Conservation (phyloP, 2,797 vertebrate species). For the Sebastes trivittatus region DNA sequence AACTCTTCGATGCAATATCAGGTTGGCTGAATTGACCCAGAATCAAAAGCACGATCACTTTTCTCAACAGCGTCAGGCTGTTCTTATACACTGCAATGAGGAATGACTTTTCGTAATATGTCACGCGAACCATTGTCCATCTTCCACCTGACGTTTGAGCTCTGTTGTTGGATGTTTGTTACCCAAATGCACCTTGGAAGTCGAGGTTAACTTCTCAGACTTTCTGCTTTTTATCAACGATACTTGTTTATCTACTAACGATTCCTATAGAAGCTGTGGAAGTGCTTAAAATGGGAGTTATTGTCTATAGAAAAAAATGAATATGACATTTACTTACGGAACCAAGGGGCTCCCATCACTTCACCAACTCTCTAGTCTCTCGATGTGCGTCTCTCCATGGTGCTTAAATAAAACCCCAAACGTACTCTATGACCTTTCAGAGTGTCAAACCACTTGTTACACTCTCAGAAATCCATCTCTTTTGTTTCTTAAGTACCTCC, state of each 20-base stretch:
- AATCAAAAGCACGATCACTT: no score
- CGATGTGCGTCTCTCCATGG: not conserved
- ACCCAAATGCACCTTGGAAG: no score
- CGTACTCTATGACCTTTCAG: not conserved
- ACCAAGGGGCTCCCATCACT: not conserved
- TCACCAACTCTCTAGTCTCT: not conserved
- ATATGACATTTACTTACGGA: no score
- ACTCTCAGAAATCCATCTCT: not conserved
- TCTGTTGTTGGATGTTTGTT: no score
- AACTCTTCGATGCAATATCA: no score
- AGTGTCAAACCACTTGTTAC: not conserved
- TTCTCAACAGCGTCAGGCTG: not conserved
- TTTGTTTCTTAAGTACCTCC: constrained; percentile 3
- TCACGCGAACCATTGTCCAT: not conserved
- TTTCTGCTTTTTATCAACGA: not conserved
- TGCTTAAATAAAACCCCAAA: not conserved
- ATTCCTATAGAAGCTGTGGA: not conserved
- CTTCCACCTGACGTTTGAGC: not conserved
- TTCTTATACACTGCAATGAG: not conserved
- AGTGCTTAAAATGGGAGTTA: not conserved
- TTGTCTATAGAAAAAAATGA: no score
- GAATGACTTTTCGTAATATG: not conserved
- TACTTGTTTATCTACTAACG: not conserved
- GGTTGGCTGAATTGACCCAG: no score
- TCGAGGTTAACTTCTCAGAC: no score